phyloP scores from a whole-genome alignment of 2,888 invertebrate species.

The Leptopilina myrica region DNA sequence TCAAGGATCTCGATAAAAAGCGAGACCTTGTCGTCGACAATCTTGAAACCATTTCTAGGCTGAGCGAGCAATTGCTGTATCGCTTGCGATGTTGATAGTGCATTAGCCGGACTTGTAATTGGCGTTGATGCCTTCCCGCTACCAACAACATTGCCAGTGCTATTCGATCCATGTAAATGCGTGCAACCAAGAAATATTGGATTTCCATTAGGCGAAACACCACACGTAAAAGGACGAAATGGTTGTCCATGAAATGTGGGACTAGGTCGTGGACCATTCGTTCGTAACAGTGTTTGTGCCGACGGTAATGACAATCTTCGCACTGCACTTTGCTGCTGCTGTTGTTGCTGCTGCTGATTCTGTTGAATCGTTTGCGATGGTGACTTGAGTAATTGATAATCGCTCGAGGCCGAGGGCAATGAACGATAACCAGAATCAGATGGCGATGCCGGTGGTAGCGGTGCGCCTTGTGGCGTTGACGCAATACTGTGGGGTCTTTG shows the following conservation, averaged over 20 bases:
- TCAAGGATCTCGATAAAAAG: constrained; percentile 90
- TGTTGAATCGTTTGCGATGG: constrained; percentile 59
- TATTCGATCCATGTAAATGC: constrained; percentile 74
- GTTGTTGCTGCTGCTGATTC: constrained; percentile 55
- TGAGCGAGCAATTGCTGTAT: constrained; percentile 83
- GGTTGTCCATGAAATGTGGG: constrained; percentile 82
- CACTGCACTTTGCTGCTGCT: constrained; percentile 77
- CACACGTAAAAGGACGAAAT: constrained; percentile 75
- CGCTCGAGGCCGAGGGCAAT: constrained; percentile 81
- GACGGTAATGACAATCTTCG: constrained; percentile 79
- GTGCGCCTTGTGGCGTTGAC: constrained; percentile 64
- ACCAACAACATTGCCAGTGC: constrained; percentile 55
- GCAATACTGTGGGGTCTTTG: constrained; percentile 74
- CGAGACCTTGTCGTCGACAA: constrained; percentile 87
- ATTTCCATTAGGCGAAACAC: constrained; percentile 75
- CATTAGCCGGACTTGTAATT: constrained; percentile 70
- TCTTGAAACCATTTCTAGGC: constrained; percentile 86
- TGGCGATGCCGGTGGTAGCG: constrained; percentile 74
- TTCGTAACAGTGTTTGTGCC: constrained; percentile 77
- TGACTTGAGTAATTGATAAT: constrained; percentile 81
- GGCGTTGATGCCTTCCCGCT: constrained; percentile 69
- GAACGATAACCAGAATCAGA: constrained; percentile 78
- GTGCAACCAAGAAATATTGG: constrained; percentile 77
- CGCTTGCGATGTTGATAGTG: constrained; percentile 81
- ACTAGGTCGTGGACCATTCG: constrained; percentile 79